phyloP scores from a whole-genome alignment of 2,797 vertebrate species.

The Cichlasoma orientale region DNA sequence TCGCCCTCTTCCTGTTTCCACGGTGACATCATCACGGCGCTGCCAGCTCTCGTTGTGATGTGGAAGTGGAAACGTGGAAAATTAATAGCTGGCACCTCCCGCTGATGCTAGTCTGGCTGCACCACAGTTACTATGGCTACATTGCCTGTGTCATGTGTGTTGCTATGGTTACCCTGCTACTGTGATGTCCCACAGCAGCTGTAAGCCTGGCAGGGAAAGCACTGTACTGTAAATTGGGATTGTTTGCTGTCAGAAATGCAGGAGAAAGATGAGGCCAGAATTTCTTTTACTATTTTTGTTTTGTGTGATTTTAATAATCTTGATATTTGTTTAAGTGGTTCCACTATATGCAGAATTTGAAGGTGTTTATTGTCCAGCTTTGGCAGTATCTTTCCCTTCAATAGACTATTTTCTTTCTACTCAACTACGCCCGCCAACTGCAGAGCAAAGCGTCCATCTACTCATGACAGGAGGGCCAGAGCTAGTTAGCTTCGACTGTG shows the following conservation, averaged over 20 bases:
- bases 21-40: slow-evolving; percentile 74
- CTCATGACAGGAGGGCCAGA: neutral
- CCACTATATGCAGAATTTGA: neutral
- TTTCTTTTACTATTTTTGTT: neutral
- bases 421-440: neutral
- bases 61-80: slow-evolving; percentile 78
- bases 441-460: neutral
- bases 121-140: slow-evolving; percentile 51
- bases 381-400: neutral
- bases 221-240: neutral
- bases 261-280: neutral
- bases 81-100: slow-evolving; percentile 62
- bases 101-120: slow-evolving; percentile 57
- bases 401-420: neutral
- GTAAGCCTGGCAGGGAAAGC: slow-evolving; percentile 11
- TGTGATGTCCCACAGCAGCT: slow-evolving; percentile 50
- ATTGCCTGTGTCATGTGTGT: slow-evolving; percentile 40
- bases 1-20: slow-evolving; percentile 3
- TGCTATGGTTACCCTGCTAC: slow-evolving; percentile 53
- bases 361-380: neutral
- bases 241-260: neutral
- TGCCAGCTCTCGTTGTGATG: slow-evolving; percentile 60
- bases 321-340: neutral
- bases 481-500: neutral
- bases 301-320: neutral